These are phyloP conservation scores for Mallateleia sp. DNA, from an alignment of 2,888 invertebrate genomes.

Conservation along the genomic window DNA sequence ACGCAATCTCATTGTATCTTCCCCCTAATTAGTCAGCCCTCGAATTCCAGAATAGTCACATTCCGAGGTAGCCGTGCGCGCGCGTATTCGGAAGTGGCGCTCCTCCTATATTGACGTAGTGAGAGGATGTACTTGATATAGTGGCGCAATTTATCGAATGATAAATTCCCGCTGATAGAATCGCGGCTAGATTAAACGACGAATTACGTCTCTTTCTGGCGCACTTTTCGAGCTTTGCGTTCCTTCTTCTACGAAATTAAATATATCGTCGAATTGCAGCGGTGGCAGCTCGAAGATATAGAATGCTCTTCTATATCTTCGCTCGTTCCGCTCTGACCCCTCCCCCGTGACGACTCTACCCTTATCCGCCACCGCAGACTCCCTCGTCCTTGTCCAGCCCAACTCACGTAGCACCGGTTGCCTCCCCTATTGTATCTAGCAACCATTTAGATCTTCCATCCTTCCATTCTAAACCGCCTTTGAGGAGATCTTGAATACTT, in stretches of 20 bases:
- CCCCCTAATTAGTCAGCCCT: constrained; percentile 77
- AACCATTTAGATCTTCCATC: constrained; percentile 83
- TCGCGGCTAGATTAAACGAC: constrained; percentile 89
- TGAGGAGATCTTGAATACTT: constrained; percentile 48
- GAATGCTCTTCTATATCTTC: constrained; percentile 76
- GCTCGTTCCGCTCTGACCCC: constrained; percentile 72
- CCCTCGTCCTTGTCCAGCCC: constrained; percentile 83
- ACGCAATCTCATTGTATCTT: constrained; percentile 78
- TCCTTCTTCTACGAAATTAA: constrained; percentile 86
- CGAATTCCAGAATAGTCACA: constrained; percentile 70
- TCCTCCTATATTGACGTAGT: constrained; percentile 83
- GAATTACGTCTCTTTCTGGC: constrained; percentile 83
- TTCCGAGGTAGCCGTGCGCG: constrained; percentile 66
- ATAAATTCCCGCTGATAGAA: constrained; percentile 89
- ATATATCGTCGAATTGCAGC: constrained; percentile 88
- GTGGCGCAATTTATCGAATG: constrained; percentile 89
- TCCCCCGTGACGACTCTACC: constrained; percentile 75
- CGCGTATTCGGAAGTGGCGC: constrained; percentile 80
- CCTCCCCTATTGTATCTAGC: constrained; percentile 85
- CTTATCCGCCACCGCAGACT: constrained; percentile 88
- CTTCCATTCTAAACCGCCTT: constrained; percentile 72
- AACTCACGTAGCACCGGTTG: constrained; percentile 85
- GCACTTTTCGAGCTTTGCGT: constrained; percentile 56
- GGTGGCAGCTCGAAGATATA: constrained; percentile 85
- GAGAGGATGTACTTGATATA: constrained; percentile 86